These are phyloP conservation scores for Caenorhabditis inopinata DNA, from an alignment of 1,140 invertebrate genomes.

Conservation along the genomic window DNA sequence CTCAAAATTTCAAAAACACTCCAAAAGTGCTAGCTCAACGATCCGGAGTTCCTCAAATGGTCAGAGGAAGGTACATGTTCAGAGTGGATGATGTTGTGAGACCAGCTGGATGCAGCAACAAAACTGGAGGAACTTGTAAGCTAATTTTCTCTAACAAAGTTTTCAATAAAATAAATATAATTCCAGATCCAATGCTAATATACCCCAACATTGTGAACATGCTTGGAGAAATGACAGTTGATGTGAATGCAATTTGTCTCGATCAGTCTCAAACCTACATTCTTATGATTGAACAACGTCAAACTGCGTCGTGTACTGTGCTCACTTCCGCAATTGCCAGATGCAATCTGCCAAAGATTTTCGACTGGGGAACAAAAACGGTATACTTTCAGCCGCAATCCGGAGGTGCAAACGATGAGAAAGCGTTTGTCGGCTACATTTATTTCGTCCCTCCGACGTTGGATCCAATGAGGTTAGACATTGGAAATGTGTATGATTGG, in stretches of 20 bases:
- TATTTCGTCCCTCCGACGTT: slow-evolving; percentile 66
- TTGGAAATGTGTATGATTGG: slow-evolving; percentile 67
- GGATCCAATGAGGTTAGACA: slow-evolving; percentile 66
- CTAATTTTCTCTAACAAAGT: not conserved
- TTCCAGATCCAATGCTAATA: slow-evolving; percentile 63
- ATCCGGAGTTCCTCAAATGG: slow-evolving; percentile 65
- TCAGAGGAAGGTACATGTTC: slow-evolving; percentile 66
- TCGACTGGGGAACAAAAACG: slow-evolving; percentile 66
- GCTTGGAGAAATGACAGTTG: slow-evolving; percentile 66
- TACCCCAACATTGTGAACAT: slow-evolving; percentile 66
- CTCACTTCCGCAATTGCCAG: slow-evolving; percentile 62
- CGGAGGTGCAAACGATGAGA: slow-evolving; percentile 66
- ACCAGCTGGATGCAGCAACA: slow-evolving; percentile 65
- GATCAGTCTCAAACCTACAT: slow-evolving; percentile 63
- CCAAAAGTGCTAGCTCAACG: slow-evolving; percentile 64
- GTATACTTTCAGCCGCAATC: slow-evolving; percentile 66
- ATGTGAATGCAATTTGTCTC: slow-evolving; percentile 64
- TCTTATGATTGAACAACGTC: slow-evolving; percentile 66
- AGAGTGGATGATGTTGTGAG: slow-evolving; percentile 65
- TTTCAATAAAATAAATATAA: not conserved
- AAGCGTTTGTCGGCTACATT: slow-evolving; percentile 66
- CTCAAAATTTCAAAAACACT: slow-evolving; percentile 64
- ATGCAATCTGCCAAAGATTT: slow-evolving; percentile 64
- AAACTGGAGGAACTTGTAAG: slow-evolving; percentile 66
- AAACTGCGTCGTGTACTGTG: slow-evolving; percentile 62